Base-by-base conservation (phyloP, 2,888 invertebrate genomes). In the Macrophya annulata region DNA sequence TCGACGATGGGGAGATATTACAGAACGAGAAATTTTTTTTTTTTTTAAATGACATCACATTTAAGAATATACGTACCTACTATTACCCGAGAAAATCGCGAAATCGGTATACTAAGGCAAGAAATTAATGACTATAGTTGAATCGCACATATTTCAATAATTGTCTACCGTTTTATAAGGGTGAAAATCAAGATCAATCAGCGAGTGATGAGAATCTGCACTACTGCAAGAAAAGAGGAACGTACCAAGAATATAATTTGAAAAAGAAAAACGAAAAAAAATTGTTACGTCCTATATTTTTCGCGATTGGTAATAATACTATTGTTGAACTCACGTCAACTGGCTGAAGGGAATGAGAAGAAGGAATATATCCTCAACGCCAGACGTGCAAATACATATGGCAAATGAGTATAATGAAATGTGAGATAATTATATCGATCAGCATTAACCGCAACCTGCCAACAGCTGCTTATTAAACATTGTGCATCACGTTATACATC, bases 391-490 rank as follows among this genome's bases (percentile, higher is more conserved):
- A 9, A 21, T 21, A n/a, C n/a, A n/a, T n/a, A 62, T 4, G 62
- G 25, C 55, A 55, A 15, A 21, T 10, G 10, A 62, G 10, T 21
- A 40, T 37, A 37, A 17, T 15, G 71, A 31, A 40, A 40, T 40
- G 9, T 17, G 17, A 71, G 71, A 71, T n/a, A 40, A 71, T 71
- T 15, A 71, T 15, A 71, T 9, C 40, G 40, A 71, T n/a, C 55
- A n/a, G n/a, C 55, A 55, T 55, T 55, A 21, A 25, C 72, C 43
- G 43, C 43, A 74, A 74, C 72, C 72, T 74, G 72, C 72, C 72
- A 74, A 45, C 72, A 74, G 72, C 72, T 74, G 72, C 43, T 74
- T 72, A 15, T 72, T 25, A 9, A 12, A 45, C 71, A 40, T 40
- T 9, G 17, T 72, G 68, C 15, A 68, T 12, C 37, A 6, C 10